These are phyloP conservation scores for Lasioglossum leucozonium DNA, from an alignment of 2,888 invertebrate genomes.

Conservation along the genomic window DNA sequence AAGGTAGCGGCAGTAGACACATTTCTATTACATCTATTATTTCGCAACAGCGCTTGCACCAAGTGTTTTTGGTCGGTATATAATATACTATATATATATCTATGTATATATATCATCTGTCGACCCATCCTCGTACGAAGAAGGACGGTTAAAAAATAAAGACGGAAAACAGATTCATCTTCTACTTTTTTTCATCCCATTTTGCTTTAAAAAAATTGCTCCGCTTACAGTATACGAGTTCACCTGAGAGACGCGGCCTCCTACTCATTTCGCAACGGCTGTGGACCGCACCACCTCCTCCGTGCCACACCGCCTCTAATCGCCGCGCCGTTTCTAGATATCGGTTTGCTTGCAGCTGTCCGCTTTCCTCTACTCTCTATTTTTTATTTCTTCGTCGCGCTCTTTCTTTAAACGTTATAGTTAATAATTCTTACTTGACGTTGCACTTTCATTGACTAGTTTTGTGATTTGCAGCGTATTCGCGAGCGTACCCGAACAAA, in stretches of 20 bases:
- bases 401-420: conserved; percentile 70
- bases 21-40: conserved; percentile 42
- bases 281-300: no score
- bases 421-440: conserved; percentile 81
- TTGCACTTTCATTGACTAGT: conserved; percentile 85
- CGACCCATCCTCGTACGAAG: neutral
- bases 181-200: neutral
- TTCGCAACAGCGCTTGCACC: conserved; percentile 47
- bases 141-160: conserved; percentile 19
- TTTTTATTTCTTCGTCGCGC: conserved; percentile 56
- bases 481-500: conserved; percentile 64
- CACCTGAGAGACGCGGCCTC: conserved; percentile 9
- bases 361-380: conserved; percentile 41
- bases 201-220: conserved; percentile 15
- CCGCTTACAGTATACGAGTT: conserved; percentile 22
- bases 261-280: neutral
- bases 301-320: neutral
- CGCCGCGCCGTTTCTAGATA: neutral
- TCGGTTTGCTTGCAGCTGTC: conserved; percentile 24
- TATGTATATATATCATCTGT: conserved; percentile 19
- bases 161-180: conserved; percentile 11
- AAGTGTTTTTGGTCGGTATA: conserved; percentile 22
- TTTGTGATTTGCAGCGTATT: conserved; percentile 78
- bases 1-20: conserved; percentile 58
- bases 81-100: conserved; percentile 4